phyloP scores from a whole-genome alignment of 2,113 vertebrate species.

The Bothrops jararaca region DNA sequence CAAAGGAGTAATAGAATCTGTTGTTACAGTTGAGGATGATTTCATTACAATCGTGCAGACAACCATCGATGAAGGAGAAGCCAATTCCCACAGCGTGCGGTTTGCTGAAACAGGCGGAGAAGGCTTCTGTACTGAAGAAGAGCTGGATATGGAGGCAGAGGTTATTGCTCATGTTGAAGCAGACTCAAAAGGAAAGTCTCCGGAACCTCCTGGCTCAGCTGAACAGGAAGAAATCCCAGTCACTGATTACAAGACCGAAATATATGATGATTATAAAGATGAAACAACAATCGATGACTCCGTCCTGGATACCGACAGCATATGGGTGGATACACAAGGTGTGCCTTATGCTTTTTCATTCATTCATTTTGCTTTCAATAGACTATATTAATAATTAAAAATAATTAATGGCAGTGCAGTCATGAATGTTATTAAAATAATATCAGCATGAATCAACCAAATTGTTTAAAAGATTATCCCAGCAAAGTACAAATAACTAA shows the following conservation, averaged over 20 bases:
- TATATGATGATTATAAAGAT: slow-evolving; percentile 90
- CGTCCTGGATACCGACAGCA: slow-evolving; percentile 93
- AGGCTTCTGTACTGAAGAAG: slow-evolving; percentile 66
- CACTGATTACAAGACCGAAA: slow-evolving; percentile 85
- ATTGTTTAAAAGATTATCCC: slow-evolving; percentile 46
- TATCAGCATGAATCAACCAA: slow-evolving; percentile 31
- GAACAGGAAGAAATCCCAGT: slow-evolving; percentile 73
- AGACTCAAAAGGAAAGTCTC: slow-evolving; percentile 75
- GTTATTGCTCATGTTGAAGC: slow-evolving; percentile 74
- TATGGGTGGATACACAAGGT: slow-evolving; percentile 98
- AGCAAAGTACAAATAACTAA: slow-evolving; percentile 59
- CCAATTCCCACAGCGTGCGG: slow-evolving; percentile 87
- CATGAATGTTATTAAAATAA: slow-evolving; percentile 48
- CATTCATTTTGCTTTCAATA: slow-evolving; percentile 59
- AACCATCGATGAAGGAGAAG: slow-evolving; percentile 89
- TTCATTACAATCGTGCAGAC: slow-evolving; percentile 96
- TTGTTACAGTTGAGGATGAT: slow-evolving; percentile 96
- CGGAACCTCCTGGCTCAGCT: slow-evolving; percentile 75
- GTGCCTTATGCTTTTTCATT: slow-evolving; percentile 71
- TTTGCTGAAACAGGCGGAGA: slow-evolving; percentile 81
- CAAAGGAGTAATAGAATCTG: slow-evolving; percentile 88
- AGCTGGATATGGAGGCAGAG: slow-evolving; percentile 55
- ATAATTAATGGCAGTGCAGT: slow-evolving; percentile 45
- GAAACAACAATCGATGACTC: slow-evolving; percentile 98
- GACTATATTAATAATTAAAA: slow-evolving; percentile 32